Evolutionary conservation across 2,888 invertebrate species (phyloP).

Genomic region (Tenthredo notha): DNA sequence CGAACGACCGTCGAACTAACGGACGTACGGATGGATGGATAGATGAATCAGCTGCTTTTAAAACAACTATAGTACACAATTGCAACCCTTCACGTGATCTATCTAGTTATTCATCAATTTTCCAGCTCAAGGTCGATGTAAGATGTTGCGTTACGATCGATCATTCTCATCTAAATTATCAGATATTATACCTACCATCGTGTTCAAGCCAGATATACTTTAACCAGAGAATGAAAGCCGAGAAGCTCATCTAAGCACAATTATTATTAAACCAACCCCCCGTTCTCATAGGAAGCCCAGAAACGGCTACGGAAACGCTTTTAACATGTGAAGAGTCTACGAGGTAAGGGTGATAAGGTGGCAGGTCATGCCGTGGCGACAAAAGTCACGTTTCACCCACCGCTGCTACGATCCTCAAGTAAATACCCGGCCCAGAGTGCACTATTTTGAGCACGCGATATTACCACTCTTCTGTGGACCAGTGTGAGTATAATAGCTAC

Average conservation of each 20-base stretch:
- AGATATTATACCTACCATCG: not conserved
- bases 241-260: not conserved
- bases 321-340: not conserved
- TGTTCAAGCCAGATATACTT: not conserved
- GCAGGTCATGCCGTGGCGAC: conserved; percentile 34
- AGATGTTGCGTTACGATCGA: not conserved
- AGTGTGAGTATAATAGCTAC: not conserved
- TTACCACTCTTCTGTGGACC: not conserved
- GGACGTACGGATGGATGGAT: not conserved
- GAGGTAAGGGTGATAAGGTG: conserved; percentile 30
- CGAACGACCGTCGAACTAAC: conserved; percentile 11
- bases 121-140: not conserved
- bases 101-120: not conserved
- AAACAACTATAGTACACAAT: not conserved
- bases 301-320: conserved; percentile 9
- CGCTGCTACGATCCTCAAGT: not conserved
- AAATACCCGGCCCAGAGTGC: conserved; percentile 28
- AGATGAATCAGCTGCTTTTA: not conserved
- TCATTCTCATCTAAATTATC: not conserved
- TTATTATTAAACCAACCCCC: not conserved
- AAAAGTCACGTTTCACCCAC: conserved; percentile 47
- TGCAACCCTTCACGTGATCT: not conserved
- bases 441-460: conserved; percentile 33
- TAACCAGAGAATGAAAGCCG: not conserved
- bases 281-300: not conserved